Conservation (phyloP, 2,888 invertebrate genomes). For the Hydraecia micacea region DNA sequence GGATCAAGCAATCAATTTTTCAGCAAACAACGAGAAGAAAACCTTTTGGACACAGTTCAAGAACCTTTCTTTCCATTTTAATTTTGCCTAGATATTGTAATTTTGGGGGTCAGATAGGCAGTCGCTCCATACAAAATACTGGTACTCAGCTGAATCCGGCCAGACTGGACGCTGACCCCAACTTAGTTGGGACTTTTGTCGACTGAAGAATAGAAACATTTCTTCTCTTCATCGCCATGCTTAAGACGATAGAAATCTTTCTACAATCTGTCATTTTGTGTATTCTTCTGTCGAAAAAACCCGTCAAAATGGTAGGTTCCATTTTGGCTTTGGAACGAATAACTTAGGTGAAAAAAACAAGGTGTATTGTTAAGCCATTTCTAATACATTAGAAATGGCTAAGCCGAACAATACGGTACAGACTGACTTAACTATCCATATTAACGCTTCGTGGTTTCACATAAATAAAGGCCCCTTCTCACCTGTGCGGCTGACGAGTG, state of each 20-base stretch:
- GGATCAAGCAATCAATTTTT: background rate
- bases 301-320: too few species aligned
- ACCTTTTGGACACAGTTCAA: background rate
- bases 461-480: constrained; percentile 66
- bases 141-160: background rate
- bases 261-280: too few species aligned
- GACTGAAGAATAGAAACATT: too few species aligned
- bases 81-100: background rate
- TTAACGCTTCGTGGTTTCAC: constrained; percentile 57
- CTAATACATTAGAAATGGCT: background rate
- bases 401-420: background rate
- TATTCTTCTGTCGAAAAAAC: background rate
- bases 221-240: too few species aligned
- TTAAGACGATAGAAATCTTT: too few species aligned
- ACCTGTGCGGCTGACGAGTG: constrained; percentile 85
- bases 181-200: background rate
- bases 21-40: background rate
- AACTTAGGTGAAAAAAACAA: background rate
- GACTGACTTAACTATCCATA: constrained; percentile 22
- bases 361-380: too few species aligned
- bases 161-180: background rate
- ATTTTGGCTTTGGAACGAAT: background rate
- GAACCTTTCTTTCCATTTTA: too few species aligned
- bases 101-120: background rate
- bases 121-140: background rate